phyloP scores from a whole-genome alignment of 2,113 vertebrate species.

The Willisornis vidua region DNA sequence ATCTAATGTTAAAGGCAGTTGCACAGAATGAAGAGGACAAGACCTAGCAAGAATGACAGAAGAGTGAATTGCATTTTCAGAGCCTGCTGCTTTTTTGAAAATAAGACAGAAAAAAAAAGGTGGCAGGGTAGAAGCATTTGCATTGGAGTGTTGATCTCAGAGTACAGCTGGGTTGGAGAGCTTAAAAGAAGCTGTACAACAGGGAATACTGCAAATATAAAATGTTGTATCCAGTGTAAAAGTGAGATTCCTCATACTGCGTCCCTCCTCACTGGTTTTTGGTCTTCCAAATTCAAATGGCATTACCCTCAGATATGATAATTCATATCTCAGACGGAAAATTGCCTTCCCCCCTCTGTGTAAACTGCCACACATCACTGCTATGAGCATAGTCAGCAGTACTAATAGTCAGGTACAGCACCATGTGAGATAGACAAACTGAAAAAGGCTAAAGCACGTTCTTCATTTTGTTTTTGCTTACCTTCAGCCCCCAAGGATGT shows the following conservation, averaged over 20 bases:
- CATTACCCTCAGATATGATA: not conserved
- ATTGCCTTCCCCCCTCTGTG: not conserved
- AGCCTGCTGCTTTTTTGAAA: not conserved
- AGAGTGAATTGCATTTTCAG: not conserved
- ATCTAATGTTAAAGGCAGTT: not conserved
- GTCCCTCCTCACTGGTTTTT: not conserved
- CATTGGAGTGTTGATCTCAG: not conserved
- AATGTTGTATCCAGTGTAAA: not conserved
- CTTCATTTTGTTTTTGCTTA: not conserved
- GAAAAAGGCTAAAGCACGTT: not conserved
- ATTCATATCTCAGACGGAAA: not conserved
- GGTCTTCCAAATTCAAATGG: not conserved
- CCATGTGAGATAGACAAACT: not conserved
- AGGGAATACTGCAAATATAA: not conserved
- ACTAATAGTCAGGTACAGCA: not conserved
- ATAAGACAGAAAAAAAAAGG: not conserved
- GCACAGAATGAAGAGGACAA: constrained; percentile 4
- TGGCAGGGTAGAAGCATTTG: not conserved
- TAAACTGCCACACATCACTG: not conserved
- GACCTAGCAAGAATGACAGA: not conserved
- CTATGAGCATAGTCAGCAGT: not conserved
- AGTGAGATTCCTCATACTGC: not conserved
- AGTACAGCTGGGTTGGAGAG: not conserved
- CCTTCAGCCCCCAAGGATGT: not conserved
- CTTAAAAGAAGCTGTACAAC: not conserved